Percentiles rank a stretch among this genome's conserved stretches.
These are phyloP conservation scores for Gadus macrocephalus DNA, from an alignment of 2,113 vertebrate species.

Conservation along the genomic window DNA sequence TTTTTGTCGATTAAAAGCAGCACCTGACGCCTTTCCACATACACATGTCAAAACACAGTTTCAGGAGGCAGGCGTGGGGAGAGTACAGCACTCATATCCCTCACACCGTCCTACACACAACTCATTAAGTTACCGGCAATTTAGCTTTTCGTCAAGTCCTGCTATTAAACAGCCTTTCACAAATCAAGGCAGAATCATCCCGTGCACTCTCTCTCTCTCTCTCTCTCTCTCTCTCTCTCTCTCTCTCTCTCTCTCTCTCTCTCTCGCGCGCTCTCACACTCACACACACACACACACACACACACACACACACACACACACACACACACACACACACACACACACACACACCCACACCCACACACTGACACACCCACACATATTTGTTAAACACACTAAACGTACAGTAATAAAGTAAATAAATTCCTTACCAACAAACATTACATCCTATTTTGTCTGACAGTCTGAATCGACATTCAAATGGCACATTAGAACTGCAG, in stretches of 20 bases:
- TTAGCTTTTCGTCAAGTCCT: neutral
- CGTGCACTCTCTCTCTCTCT: neutral
- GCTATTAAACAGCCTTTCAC: neutral
- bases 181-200: neutral
- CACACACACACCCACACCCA: neutral
- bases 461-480: neutral
- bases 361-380: neutral
- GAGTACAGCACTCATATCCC: neutral
- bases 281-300: constrained; percentile 2
- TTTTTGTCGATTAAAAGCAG: neutral
- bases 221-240: no score
- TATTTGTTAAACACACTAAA: neutral
- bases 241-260: no score
- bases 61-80: neutral
- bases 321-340: constrained; percentile 4
- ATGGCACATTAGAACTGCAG: constrained; percentile 12
- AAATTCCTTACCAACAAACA: constrained; percentile 3
- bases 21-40: neutral
- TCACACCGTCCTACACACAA: neutral
- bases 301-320: neutral
- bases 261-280: no score
- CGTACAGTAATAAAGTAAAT: constrained; percentile 7
- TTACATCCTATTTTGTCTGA: neutral
- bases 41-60: neutral
- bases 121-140: neutral